Evolutionary conservation across 2,113 vertebrate species (phyloP).

Genomic region (Heterotilapia buettikoferi): DNA sequence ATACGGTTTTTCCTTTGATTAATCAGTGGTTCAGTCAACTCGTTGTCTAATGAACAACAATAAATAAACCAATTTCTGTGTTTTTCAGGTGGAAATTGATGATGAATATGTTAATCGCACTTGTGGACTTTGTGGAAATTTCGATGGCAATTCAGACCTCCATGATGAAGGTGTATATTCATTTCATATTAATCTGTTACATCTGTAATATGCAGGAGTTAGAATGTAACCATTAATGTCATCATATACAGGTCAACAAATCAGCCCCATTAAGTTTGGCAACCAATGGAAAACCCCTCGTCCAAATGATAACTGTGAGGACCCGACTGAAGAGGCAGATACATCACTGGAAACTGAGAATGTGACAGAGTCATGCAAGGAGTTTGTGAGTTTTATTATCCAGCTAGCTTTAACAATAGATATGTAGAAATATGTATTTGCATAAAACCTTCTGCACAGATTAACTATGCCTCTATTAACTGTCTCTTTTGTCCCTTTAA

Average conservation of each 20-base stretch:
- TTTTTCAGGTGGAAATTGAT: slow-evolving; percentile 82
- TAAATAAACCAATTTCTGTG: too few relatives aligned
- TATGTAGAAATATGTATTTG: background rate
- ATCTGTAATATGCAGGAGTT: background rate
- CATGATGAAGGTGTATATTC: slow-evolving; percentile 55
- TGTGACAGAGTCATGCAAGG: slow-evolving; percentile 33
- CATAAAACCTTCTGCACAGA: background rate
- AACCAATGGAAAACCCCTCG: slow-evolving; percentile 81
- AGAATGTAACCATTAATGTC: background rate
- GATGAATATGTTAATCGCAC: slow-evolving; percentile 77
- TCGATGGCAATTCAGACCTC: slow-evolving; percentile 74
- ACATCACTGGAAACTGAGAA: background rate
- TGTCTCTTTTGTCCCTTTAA: background rate
- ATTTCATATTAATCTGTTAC: background rate
- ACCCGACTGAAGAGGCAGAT: slow-evolving; percentile 69
- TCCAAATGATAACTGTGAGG: slow-evolving; percentile 74
- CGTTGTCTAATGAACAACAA: too few relatives aligned
- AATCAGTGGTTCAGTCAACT: too few relatives aligned
- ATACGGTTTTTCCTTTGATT: background rate
- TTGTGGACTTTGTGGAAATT: slow-evolving; percentile 92
- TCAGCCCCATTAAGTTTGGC: slow-evolving; percentile 80
- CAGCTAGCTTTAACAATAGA: background rate
- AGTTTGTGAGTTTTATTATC: slow-evolving; percentile 61
- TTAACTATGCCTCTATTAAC: background rate
- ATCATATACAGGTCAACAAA: slow-evolving; percentile 33